phyloP scores from a whole-genome alignment of 2,113 vertebrate species.

The Pterocles orientalis region DNA sequence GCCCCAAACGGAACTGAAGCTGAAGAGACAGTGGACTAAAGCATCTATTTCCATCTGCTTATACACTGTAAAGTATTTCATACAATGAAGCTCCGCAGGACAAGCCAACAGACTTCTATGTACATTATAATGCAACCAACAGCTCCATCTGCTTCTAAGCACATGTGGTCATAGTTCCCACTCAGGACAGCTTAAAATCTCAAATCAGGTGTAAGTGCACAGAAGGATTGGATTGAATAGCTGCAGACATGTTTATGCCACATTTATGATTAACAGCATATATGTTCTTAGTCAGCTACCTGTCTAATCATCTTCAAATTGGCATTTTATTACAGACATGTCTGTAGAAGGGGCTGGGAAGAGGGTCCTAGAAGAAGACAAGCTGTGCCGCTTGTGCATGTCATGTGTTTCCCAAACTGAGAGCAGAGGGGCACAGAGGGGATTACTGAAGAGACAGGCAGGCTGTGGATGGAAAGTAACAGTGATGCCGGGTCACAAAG shows the following conservation, averaged over 20 bases:
- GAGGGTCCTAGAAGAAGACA: not conserved
- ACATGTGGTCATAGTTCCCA: rapidly evolving
- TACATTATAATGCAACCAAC: not conserved
- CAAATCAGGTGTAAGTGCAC: not conserved
- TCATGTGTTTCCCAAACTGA: not conserved
- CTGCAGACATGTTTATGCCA: not conserved
- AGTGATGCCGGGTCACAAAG: not conserved
- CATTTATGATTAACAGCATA: not conserved
- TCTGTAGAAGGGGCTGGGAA: not conserved
- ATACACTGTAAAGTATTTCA: not conserved
- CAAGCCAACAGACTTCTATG: not conserved
- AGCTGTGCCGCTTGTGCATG: not conserved
- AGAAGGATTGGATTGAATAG: not conserved
- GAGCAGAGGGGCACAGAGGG: not conserved
- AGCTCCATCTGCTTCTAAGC: not conserved
- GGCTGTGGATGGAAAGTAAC: not conserved
- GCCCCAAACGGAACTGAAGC: not conserved
- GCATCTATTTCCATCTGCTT: not conserved
- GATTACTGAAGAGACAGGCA: not conserved
- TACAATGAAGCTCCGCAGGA: not conserved
- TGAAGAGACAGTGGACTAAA: not conserved
- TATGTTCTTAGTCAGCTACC: not conserved
- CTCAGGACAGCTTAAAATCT: not conserved
- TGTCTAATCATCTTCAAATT: not conserved
- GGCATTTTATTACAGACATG: not conserved